phyloP scores from a whole-genome alignment of 2,113 vertebrate species.

The Protobothrops mucrosquamatus region DNA sequence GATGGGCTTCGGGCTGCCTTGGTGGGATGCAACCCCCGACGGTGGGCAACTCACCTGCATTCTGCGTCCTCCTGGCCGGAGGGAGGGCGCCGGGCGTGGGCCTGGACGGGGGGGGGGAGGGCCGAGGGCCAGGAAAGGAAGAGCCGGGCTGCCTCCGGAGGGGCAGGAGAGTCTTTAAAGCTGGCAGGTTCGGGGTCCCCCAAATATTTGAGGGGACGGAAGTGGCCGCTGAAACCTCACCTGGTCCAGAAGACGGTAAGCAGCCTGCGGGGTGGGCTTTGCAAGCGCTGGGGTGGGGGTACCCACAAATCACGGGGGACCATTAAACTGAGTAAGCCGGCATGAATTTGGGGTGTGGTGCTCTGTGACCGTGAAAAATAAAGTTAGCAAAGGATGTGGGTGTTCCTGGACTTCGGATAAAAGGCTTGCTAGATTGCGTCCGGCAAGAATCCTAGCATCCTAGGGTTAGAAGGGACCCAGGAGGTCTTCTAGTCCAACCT shows the following conservation, averaged over 20 bases:
- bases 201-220: background rate
- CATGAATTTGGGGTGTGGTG: background rate
- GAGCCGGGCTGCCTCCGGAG: background rate
- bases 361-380: background rate
- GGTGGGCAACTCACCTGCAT: background rate
- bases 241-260: background rate
- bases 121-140: background rate
- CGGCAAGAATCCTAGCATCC: background rate
- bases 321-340: background rate
- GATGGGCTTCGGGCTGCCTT: background rate
- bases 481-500: background rate
- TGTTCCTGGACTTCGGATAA: background rate
- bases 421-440: background rate
- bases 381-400: background rate
- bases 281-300: too few species aligned
- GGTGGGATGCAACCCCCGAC: background rate
- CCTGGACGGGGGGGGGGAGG: background rate
- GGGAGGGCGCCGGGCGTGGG: background rate
- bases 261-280: too few species aligned
- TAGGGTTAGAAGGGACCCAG: background rate
- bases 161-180: background rate
- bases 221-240: background rate
- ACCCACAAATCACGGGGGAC: too few species aligned
- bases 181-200: background rate
- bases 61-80: background rate